Conservation (phyloP, 2,797 vertebrate genomes). For the Coreius guichenoti region DNA sequence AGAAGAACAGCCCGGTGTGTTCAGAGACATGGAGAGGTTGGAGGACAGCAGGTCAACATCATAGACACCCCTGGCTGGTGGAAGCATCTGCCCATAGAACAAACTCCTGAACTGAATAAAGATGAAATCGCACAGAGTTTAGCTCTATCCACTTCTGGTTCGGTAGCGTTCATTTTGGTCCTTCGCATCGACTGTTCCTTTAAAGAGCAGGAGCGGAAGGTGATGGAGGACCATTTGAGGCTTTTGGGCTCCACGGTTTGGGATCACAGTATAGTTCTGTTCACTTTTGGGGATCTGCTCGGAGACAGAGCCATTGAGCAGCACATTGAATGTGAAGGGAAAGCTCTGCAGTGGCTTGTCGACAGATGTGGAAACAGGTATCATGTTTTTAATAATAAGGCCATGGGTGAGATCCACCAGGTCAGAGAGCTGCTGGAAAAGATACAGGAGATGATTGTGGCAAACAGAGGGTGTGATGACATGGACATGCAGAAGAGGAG, state of each 20-base stretch:
- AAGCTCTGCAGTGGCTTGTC: conserved; percentile 55
- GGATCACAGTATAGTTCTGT: conserved; percentile 54
- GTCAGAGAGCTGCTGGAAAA: conserved; percentile 58
- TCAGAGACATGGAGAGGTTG: conserved; percentile 39
- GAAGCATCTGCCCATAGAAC: conserved; percentile 48
- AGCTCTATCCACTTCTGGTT: conserved; percentile 30
- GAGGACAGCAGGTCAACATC: conserved; percentile 47
- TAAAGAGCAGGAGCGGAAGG: conserved; percentile 51
- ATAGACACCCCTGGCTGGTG: conserved; percentile 63
- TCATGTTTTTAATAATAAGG: conserved; percentile 57
- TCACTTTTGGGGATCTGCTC: conserved; percentile 59
- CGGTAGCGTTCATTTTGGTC: conserved; percentile 48
- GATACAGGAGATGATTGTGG: conserved; percentile 42
- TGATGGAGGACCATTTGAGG: conserved; percentile 54
- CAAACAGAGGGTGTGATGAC: conserved; percentile 24
- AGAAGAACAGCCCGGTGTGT: conserved; percentile 52
- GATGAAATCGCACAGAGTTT: conserved; percentile 50
- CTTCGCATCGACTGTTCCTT: conserved; percentile 58
- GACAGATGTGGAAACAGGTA: conserved; percentile 59
- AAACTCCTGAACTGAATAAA: conserved; percentile 48
- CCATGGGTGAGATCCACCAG: conserved; percentile 25
- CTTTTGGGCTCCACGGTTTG: conserved; percentile 54
- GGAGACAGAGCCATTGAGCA: conserved; percentile 50
- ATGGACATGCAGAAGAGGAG: conserved; percentile 19
- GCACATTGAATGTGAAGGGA: conserved; percentile 59